phyloP scores from a whole-genome alignment of 2,113 vertebrate genomes.

The Aptenodytes forsteri region DNA sequence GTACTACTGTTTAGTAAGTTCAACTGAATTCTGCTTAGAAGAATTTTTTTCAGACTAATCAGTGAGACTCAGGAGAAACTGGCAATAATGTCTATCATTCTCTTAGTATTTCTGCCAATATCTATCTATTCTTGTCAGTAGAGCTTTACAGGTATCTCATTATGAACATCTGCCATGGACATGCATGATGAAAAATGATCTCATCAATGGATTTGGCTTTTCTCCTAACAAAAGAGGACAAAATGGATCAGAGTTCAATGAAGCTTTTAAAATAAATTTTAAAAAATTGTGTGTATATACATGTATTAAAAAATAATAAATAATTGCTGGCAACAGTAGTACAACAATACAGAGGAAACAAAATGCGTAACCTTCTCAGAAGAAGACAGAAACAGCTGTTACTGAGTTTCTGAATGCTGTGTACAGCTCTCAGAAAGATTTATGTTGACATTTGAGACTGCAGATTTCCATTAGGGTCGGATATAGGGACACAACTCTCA shows the following conservation, averaged over 20 bases:
- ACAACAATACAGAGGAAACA: neutral
- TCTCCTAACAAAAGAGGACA: neutral
- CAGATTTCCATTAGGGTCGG: constrained; percentile 4
- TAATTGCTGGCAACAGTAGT: neutral
- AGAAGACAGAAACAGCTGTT: neutral
- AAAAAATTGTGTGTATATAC: neutral
- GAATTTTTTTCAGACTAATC: neutral
- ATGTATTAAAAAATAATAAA: neutral
- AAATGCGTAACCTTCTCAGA: neutral
- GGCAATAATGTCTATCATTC: neutral
- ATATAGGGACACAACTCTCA: constrained; percentile 14
- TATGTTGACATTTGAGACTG: constrained; percentile 3
- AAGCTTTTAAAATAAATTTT: neutral
- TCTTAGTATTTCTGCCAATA: neutral
- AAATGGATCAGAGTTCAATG: neutral
- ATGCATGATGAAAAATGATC: neutral
- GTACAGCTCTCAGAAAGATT: constrained; percentile 2
- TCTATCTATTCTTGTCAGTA: neutral
- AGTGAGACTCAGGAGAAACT: neutral
- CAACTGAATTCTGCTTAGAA: neutral
- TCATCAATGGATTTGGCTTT: neutral
- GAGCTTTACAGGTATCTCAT: neutral
- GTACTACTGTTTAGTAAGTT: neutral
- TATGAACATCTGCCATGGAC: neutral
- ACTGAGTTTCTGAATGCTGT: neutral